These are phyloP conservation scores for Lycocerus yunnanus DNA, from an alignment of 2,888 invertebrate species.

Conservation along the genomic window DNA sequence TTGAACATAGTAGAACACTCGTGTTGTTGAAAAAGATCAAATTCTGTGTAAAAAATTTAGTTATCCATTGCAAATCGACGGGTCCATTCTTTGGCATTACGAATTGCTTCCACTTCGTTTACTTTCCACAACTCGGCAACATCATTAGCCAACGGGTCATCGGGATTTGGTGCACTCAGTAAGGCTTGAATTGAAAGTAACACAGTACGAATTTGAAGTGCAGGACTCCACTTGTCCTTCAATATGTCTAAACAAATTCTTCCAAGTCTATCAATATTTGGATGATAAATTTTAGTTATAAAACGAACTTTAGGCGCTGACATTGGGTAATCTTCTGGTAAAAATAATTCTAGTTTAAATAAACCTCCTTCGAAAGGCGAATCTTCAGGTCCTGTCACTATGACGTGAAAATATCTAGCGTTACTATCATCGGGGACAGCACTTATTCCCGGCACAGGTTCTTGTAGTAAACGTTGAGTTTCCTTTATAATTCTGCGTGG, in stretches of 20 bases:
- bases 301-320: slow-evolving; percentile 99
- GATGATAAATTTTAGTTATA: slow-evolving; percentile 99
- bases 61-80: slow-evolving; percentile 93
- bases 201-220: slow-evolving; percentile 98
- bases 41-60: slow-evolving; percentile 55
- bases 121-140: slow-evolving; percentile 99
- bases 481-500: slow-evolving; percentile 95
- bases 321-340: slow-evolving; percentile 99
- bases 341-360: slow-evolving; percentile 97
- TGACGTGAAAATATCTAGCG: slow-evolving; percentile 98
- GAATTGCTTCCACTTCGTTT: slow-evolving; percentile 96
- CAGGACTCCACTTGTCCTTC: slow-evolving; percentile 99
- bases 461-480: slow-evolving; percentile 96
- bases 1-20: slow-evolving; percentile 22
- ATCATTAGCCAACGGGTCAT: slow-evolving; percentile 98
- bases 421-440: slow-evolving; percentile 96
- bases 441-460: slow-evolving; percentile 97
- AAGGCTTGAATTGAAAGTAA: slow-evolving; percentile 97
- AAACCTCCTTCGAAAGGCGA: slow-evolving; percentile 99
- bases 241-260: slow-evolving; percentile 99
- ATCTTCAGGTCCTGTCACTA: slow-evolving; percentile 92
- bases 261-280: slow-evolving; percentile 99
- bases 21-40: slow-evolving; percentile 8
- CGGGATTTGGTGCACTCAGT: slow-evolving; percentile 98
- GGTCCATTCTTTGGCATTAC: slow-evolving; percentile 95